phyloP scores from a whole-genome alignment of 2,113 vertebrate genomes.

The Coregonus clupeaformis region DNA sequence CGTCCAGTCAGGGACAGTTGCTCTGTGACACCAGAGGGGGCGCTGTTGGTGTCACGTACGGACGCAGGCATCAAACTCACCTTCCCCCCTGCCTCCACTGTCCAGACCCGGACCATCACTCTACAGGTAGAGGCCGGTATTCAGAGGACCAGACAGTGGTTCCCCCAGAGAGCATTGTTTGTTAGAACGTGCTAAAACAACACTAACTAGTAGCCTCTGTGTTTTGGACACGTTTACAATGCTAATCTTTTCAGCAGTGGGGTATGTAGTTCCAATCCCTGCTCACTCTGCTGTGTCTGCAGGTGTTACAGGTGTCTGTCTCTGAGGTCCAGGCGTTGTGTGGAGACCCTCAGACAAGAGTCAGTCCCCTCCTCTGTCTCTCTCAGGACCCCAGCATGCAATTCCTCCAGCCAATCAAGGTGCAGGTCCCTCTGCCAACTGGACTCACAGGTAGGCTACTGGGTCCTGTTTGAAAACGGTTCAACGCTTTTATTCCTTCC shows the following conservation, averaged over 20 bases:
- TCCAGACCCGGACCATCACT: slow-evolving; percentile 55
- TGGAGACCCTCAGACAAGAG: slow-evolving; percentile 66
- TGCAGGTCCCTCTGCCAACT: slow-evolving; percentile 88
- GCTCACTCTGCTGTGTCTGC: not conserved
- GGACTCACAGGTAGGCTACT: slow-evolving; percentile 82
- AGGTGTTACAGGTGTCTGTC: slow-evolving; percentile 82
- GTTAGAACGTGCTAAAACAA: too few species aligned
- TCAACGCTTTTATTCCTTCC: not conserved
- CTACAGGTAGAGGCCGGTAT: slow-evolving; percentile 58
- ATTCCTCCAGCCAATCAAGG: slow-evolving; percentile 86
- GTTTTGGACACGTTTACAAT: too few species aligned
- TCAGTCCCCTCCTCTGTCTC: slow-evolving; percentile 85
- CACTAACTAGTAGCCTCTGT: too few species aligned
- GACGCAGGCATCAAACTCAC: slow-evolving; percentile 84
- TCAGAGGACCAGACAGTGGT: slow-evolving; percentile 54
- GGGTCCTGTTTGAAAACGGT: not conserved
- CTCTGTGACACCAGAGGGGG: slow-evolving; percentile 81
- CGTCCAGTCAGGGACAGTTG: slow-evolving; percentile 83
- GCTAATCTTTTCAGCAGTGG: not conserved
- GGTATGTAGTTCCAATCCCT: not conserved
- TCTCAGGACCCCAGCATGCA: slow-evolving; percentile 76
- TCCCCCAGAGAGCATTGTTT: too few species aligned
- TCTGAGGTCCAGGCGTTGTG: slow-evolving; percentile 75
- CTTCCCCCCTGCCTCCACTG: slow-evolving; percentile 85
- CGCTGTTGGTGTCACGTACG: slow-evolving; percentile 81